These are phyloP conservation scores for Tamandua tetradactyla DNA, from an alignment of 2,797 vertebrate genomes.

Conservation along the genomic window DNA sequence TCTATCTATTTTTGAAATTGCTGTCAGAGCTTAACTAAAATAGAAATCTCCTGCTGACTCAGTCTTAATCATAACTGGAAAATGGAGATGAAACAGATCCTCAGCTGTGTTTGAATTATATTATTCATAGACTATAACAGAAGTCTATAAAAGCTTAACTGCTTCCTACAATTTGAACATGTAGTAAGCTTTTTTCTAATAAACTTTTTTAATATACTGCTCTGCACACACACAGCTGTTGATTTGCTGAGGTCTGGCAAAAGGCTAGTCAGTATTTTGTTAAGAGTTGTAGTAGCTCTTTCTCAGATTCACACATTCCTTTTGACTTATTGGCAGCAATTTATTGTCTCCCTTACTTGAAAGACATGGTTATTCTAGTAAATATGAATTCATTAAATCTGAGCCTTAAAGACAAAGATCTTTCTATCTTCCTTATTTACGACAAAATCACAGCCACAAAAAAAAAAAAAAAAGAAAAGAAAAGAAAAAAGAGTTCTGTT, in stretches of 20 bases:
- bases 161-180: slow-evolving; percentile 38
- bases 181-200: slow-evolving; percentile 16
- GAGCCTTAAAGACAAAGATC: slow-evolving; percentile 42
- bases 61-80: not conserved
- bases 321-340: slow-evolving; percentile 38
- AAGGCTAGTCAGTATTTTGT: not conserved
- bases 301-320: slow-evolving; percentile 51
- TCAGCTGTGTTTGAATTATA: not conserved
- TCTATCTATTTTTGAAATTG: not conserved
- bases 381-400: slow-evolving; percentile 27
- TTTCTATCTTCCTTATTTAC: slow-evolving; percentile 9
- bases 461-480: too few species aligned
- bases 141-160: not conserved
- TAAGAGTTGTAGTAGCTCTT: not conserved
- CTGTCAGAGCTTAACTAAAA: not conserved
- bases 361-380: slow-evolving; percentile 8
- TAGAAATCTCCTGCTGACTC: not conserved
- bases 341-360: slow-evolving; percentile 40
- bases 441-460: not conserved
- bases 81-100: not conserved
- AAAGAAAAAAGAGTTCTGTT: too few species aligned
- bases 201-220: too few species aligned
- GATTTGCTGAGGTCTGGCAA: not conserved
- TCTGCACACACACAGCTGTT: not conserved
- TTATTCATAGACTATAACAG: not conserved